Percentiles rank a stretch among this genome's conserved stretches.
Evolutionary conservation across 2,113 vertebrate species (phyloP).

Genomic region (Daphoenositta chrysoptera): DNA sequence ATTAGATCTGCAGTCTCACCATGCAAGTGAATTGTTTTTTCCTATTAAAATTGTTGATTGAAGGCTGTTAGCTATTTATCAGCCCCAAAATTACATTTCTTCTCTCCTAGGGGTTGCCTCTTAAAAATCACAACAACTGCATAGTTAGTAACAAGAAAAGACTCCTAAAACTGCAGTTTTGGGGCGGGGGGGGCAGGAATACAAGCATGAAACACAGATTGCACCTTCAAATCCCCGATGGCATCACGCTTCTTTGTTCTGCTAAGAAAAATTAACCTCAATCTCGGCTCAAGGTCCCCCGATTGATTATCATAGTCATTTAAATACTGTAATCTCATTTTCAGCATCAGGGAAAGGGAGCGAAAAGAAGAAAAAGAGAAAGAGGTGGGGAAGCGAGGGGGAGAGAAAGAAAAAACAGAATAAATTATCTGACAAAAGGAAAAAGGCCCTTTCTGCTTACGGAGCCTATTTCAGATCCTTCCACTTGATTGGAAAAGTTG

Average conservation of each 20-base stretch:
- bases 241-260: constrained; percentile 80
- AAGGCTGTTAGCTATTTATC: constrained; percentile 68
- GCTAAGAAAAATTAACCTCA: constrained; percentile 87
- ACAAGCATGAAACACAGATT: constrained; percentile 72
- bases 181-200: neutral
- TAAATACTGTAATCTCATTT: constrained; percentile 99
- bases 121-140: constrained; percentile 39
- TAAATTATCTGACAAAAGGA: constrained; percentile 83
- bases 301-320: constrained; percentile 99
- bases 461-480: constrained; percentile 87
- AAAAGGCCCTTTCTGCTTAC: constrained; percentile 71
- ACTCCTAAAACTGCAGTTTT: constrained; percentile 68
- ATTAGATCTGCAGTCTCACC: constrained; percentile 33
- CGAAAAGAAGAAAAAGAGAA: constrained; percentile 76
- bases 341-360: constrained; percentile 87
- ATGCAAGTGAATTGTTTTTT: constrained; percentile 24
- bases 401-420: constrained; percentile 72
- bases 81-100: constrained; percentile 62
- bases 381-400: constrained; percentile 49
- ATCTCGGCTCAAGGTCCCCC: constrained; percentile 77
- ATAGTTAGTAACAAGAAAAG: constrained; percentile 71
- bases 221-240: constrained; percentile 68
- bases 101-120: constrained; percentile 45
- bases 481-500: constrained; percentile 99
- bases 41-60: constrained; percentile 72